Conservation (phyloP, 2,888 invertebrate genomes). For the Aricia artaxerxes region DNA sequence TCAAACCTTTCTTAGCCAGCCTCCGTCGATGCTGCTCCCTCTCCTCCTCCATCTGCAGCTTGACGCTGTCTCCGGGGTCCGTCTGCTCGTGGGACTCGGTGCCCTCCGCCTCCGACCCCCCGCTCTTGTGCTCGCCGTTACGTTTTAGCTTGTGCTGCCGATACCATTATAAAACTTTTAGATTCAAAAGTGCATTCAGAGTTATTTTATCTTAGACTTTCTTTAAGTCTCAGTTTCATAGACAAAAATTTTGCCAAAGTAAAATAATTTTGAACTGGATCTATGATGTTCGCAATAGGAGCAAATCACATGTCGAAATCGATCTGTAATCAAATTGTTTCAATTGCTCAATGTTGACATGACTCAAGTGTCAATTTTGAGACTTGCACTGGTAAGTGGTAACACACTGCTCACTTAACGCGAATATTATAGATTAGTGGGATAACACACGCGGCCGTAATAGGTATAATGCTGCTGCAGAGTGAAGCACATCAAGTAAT, state of each 20-base stretch:
- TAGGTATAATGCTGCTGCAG: not conserved
- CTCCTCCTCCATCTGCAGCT: constrained; percentile 75
- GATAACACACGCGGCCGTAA: too few species aligned
- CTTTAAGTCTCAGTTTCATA: not conserved
- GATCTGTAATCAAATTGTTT: not conserved
- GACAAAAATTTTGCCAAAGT: not conserved
- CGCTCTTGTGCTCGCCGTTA: constrained; percentile 65
- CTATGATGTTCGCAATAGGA: not conserved
- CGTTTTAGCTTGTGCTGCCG: constrained; percentile 66
- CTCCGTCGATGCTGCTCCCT: constrained; percentile 67
- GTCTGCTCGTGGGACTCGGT: constrained; percentile 46
- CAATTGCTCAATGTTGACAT: not conserved
- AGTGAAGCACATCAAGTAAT: constrained; percentile 10
- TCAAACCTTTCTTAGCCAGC: constrained; percentile 71
- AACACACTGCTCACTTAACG: not conserved
- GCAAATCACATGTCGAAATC: not conserved
- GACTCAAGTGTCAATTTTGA: too few species aligned
- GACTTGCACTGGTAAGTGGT: not conserved
- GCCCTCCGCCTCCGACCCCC: constrained; percentile 63
- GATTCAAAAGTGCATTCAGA: not conserved
- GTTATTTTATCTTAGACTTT: not conserved
- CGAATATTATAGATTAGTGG: too few species aligned
- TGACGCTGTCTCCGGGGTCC: constrained; percentile 62
- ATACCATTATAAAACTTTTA: constrained; percentile 23
- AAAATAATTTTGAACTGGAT: not conserved